These are phyloP conservation scores for Nephrotoma appendiculata DNA, from an alignment of 2,888 invertebrate species.

Conservation along the genomic window DNA sequence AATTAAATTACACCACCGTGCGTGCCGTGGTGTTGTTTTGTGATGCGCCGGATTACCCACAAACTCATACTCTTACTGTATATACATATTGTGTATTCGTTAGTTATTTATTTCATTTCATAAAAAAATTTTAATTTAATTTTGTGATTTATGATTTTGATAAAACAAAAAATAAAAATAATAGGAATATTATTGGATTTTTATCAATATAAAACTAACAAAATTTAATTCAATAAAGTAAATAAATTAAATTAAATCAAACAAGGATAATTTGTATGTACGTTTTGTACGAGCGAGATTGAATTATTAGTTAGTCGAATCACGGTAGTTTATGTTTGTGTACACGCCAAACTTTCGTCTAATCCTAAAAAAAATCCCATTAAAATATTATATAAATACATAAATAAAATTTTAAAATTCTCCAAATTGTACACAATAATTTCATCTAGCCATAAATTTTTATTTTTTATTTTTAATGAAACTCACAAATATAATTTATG, in stretches of 20 bases:
- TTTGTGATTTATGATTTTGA: not conserved
- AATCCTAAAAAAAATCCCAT: not conserved
- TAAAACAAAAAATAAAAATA: not conserved
- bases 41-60: not conserved
- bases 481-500: not conserved
- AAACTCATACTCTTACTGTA: not conserved
- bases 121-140: not conserved
- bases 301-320: not conserved
- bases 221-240: not conserved
- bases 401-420: not conserved
- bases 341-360: not conserved
- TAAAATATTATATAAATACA: not conserved
- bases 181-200: not conserved
- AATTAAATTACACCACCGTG: not conserved
- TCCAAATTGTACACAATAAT: not conserved
- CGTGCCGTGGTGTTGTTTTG: not conserved
- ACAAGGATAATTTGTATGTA: not conserved
- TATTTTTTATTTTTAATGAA: not conserved
- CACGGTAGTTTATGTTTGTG: not conserved
- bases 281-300: not conserved
- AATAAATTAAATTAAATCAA: not conserved
- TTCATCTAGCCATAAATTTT: not conserved
- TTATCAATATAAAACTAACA: not conserved
- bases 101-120: not conserved
- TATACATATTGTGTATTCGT: not conserved